Conservation (phyloP, 2,888 invertebrate species). For the Cephus sareptanus region DNA sequence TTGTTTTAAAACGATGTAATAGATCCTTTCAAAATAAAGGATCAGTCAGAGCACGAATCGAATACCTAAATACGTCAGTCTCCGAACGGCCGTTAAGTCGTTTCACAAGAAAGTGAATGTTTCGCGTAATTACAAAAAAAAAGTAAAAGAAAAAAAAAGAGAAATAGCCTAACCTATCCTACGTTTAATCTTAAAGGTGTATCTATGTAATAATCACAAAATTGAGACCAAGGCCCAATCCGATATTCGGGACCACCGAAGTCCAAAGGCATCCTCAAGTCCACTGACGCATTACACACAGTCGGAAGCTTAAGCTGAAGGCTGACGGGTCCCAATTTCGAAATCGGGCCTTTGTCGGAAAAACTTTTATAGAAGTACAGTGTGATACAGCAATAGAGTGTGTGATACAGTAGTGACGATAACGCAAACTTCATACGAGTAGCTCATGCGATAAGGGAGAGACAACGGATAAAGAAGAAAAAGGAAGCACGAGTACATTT, state of each 20-base stretch:
- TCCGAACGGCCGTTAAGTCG: conserved; percentile 2
- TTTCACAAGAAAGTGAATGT: not conserved
- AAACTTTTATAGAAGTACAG: conserved; percentile 40
- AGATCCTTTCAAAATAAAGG: not conserved
- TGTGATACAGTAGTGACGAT: conserved; percentile 6
- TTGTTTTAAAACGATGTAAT: not conserved
- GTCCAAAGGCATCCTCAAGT: conserved; percentile 42
- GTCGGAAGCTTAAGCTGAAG: conserved; percentile 13
- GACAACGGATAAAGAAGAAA: conserved; percentile 7
- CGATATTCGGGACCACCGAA: conserved; percentile 31
- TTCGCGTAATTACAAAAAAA: conserved; percentile 44
- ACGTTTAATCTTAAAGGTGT: conserved; percentile 49
- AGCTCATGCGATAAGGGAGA: not conserved
- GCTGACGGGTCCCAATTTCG: conserved; percentile 39
- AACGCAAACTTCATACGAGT: not conserved
- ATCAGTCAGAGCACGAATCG: not conserved
- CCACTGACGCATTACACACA: conserved; percentile 31
- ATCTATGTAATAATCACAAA: conserved; percentile 64
- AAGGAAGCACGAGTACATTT: not conserved
- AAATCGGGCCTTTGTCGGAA: conserved; percentile 46
- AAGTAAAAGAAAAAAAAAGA: not conserved
- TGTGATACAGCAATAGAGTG: conserved; percentile 20
- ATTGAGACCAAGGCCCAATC: conserved; percentile 61
- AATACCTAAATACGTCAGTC: not conserved
- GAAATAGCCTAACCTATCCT: conserved; percentile 51